These are phyloP conservation scores for Rhagium mordax DNA, from an alignment of 2,888 invertebrate genomes.

Conservation along the genomic window DNA sequence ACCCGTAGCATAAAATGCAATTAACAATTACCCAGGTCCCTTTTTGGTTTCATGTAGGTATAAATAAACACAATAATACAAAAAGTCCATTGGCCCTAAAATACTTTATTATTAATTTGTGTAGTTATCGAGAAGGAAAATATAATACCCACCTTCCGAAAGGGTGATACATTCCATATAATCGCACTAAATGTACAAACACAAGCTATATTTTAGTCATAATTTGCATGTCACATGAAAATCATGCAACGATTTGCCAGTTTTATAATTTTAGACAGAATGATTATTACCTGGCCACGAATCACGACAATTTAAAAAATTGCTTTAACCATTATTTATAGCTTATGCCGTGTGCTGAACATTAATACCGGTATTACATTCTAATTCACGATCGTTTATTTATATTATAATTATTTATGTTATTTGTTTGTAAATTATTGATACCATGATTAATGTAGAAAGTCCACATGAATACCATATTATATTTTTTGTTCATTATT, in stretches of 20 bases:
- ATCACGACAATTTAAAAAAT: slow-evolving; percentile 48
- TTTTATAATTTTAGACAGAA: slow-evolving; percentile 56
- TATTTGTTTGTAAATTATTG: not conserved
- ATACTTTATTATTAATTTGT: not conserved
- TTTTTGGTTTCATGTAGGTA: not conserved
- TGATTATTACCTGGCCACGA: slow-evolving; percentile 55
- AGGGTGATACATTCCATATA: not conserved
- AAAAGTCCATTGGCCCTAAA: not conserved
- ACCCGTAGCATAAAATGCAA: too few species aligned
- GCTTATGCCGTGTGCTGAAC: slow-evolving; percentile 36
- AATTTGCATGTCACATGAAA: slow-evolving; percentile 55
- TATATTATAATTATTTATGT: not conserved
- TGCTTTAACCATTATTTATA: slow-evolving; percentile 52
- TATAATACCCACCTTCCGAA: not conserved
- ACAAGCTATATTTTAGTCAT: slow-evolving; percentile 43
- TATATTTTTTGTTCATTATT: too few species aligned
- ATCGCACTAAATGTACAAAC: not conserved
- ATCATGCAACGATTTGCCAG: slow-evolving; percentile 57
- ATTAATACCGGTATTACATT: slow-evolving; percentile 29
- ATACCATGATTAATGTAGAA: not conserved
- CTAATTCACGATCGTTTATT: not conserved
- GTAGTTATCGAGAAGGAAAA: not conserved
- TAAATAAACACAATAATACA: not conserved
- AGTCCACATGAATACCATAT: not conserved
- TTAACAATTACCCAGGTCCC: too few species aligned